phyloP scores from a whole-genome alignment of 1,140 invertebrate species.

The Drosophila insularis region DNA sequence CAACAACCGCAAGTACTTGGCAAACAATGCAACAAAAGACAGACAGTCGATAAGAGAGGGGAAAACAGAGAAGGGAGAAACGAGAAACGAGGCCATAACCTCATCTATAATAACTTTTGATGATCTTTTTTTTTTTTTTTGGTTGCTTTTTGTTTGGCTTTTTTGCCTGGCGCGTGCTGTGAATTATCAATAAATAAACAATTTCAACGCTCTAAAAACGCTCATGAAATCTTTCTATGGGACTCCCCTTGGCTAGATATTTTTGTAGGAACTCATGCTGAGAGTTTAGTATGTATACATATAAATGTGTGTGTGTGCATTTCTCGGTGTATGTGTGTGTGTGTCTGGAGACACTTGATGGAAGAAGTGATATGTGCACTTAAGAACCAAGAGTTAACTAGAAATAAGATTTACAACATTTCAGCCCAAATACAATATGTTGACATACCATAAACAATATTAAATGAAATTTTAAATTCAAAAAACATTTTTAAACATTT shows the following conservation, averaged over 20 bases:
- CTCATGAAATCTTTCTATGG: constrained; percentile 1
- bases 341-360: constrained; percentile 23
- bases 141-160: not conserved
- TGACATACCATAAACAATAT: not conserved
- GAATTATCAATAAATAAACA: constrained; percentile 63
- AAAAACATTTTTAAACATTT: too few relatives aligned
- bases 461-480: too few relatives aligned
- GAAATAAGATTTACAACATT: not conserved
- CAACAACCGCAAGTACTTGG: constrained; percentile 25
- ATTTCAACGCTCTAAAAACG: constrained; percentile 37
- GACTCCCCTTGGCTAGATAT: not conserved
- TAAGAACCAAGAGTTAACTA: not conserved
- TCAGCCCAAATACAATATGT: not conserved
- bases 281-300: constrained; percentile 13
- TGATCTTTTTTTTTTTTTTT: constrained; percentile 41
- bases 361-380: constrained; percentile 2
- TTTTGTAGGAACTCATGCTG: constrained; percentile 18
- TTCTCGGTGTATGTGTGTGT: not conserved
- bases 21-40: constrained; percentile 1
- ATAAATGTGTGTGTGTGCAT: not conserved
- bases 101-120: constrained; percentile 50
- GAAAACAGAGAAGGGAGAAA: too few relatives aligned
- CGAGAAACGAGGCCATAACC: constrained; percentile 15
- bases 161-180: constrained; percentile 47
- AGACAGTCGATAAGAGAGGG: not conserved